phyloP scores from a whole-genome alignment of 2,888 invertebrate species.

The Steinernema hermaphroditum region DNA sequence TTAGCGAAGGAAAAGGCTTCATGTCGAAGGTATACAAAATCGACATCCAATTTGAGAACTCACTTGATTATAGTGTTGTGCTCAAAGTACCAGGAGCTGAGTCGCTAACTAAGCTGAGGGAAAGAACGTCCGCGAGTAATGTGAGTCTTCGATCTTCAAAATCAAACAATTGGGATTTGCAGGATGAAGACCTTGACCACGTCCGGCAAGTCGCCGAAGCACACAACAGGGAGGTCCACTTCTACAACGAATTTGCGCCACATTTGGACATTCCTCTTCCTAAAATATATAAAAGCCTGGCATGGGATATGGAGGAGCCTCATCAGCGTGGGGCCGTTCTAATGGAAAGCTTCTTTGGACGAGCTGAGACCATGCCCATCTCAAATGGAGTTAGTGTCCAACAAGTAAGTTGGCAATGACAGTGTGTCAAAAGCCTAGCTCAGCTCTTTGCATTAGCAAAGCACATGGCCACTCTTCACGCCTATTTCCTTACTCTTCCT shows the following conservation, averaged over 20 bases:
- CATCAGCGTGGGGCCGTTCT: background rate
- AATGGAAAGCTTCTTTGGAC: background rate
- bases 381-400: background rate
- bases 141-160: background rate
- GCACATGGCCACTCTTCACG: background rate
- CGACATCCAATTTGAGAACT: background rate
- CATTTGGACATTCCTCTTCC: background rate
- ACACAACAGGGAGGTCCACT: background rate
- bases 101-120: background rate
- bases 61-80: background rate
- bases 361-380: background rate
- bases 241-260: background rate
- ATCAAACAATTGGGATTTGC: too few species aligned
- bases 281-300: background rate
- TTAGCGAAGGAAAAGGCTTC: slow-evolving; percentile 2
- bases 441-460: background rate
- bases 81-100: slow-evolving; percentile 11
- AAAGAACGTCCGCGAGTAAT: background rate
- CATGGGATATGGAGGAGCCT: background rate
- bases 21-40: background rate
- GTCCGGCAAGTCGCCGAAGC: background rate
- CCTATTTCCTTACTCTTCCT: background rate
- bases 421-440: background rate
- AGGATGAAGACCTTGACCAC: background rate
- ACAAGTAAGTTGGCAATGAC: background rate